A percentile compares a stretch with the other conserved stretches of the same genome.
Conservation (phyloP, 2,888 invertebrate species). For the Melinopterus prodromus region DNA sequence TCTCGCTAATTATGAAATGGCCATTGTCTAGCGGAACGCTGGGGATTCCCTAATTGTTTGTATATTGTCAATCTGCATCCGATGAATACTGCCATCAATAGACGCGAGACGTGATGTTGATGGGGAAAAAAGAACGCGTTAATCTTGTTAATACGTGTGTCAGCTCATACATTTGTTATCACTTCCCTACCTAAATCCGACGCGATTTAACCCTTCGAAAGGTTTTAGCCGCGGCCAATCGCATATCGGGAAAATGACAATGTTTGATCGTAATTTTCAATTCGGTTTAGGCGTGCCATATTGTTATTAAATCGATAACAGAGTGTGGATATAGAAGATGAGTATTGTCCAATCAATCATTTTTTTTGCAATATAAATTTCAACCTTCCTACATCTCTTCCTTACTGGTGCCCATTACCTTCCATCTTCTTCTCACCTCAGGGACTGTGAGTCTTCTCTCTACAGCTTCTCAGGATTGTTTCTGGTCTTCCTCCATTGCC, state of each 20-base stretch:
- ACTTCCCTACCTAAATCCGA: background rate
- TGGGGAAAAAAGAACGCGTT: background rate
- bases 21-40: conserved; percentile 58
- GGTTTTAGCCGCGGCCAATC: background rate
- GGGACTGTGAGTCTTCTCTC: too few species aligned
- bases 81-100: conserved; percentile 50
- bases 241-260: background rate
- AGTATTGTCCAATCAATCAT: too few species aligned
- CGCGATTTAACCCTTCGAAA: background rate
- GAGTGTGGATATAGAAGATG: too few species aligned
- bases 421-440: too few species aligned
- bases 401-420: too few species aligned
- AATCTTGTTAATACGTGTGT: background rate
- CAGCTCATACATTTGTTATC: background rate
- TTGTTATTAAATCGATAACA: too few species aligned
- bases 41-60: conserved; percentile 60
- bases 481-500: too few species aligned
- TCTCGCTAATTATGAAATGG: conserved; percentile 59
- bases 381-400: too few species aligned
- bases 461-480: too few species aligned
- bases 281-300: too few species aligned
- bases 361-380: too few species aligned
- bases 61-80: conserved; percentile 61
- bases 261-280: background rate
- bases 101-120: background rate